These are phyloP conservation scores for Mellivora capensis DNA, from an alignment of 2,113 vertebrate genomes.

Conservation along the genomic window DNA sequence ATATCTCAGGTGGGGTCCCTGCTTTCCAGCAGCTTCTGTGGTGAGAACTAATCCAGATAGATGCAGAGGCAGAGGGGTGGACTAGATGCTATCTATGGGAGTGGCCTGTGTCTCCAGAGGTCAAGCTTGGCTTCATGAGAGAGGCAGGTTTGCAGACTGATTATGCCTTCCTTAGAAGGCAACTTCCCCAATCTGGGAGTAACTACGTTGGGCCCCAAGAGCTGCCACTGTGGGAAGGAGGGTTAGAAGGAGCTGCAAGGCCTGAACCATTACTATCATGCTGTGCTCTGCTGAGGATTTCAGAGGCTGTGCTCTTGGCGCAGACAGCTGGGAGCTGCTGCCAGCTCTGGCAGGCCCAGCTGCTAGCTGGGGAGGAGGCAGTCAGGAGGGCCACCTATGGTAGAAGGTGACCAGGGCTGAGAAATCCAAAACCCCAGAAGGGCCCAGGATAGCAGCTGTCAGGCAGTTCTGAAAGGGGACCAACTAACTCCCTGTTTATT, in stretches of 20 bases:
- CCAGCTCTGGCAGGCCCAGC: conserved; percentile 22
- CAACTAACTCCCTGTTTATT: background rate
- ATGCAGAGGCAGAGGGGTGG: background rate
- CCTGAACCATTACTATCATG: background rate
- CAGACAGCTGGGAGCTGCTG: background rate
- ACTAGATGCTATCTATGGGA: background rate
- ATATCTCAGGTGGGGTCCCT: background rate
- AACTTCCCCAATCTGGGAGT: background rate
- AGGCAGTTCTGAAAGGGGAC: background rate
- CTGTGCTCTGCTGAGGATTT: background rate
- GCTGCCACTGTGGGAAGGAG: background rate
- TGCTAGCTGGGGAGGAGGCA: background rate
- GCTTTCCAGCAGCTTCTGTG: background rate
- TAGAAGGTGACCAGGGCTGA: conserved; percentile 20
- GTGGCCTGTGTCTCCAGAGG: background rate
- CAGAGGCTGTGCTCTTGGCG: conserved; percentile 48
- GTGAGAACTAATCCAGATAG: background rate
- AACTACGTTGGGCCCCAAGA: background rate
- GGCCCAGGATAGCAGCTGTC: background rate
- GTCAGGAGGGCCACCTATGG: conserved; percentile 42
- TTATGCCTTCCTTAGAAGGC: background rate
- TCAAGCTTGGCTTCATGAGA: background rate
- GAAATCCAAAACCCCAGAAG: background rate
- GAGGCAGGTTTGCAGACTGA: background rate
- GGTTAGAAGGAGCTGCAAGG: background rate